Conservation (phyloP, 2,888 invertebrate genomes). For the Stomorhina lunata region DNA sequence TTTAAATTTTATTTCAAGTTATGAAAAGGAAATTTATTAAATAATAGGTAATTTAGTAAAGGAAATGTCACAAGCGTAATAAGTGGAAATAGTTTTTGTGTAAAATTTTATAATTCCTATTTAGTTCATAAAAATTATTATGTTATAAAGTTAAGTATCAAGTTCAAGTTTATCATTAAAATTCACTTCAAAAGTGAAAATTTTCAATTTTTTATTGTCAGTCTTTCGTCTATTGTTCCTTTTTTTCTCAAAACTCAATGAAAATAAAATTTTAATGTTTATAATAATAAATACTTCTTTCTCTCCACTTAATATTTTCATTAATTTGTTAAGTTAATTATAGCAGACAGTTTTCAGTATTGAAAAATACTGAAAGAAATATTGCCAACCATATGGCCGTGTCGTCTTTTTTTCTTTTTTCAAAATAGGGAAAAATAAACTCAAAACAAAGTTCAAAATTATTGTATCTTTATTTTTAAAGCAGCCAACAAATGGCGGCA, state of each 20-base stretch:
- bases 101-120: no score
- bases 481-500: constrained; percentile 46
- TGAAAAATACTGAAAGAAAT: constrained; percentile 39
- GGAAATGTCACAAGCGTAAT: no score
- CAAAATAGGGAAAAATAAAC: not conserved
- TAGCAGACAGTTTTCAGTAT: constrained; percentile 14
- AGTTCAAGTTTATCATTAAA: constrained; percentile 51
- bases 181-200: not conserved
- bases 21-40: not conserved
- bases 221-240: not conserved
- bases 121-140: no score
- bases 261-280: constrained; percentile 3
- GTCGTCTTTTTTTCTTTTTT: not conserved
- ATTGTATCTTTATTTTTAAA: constrained; percentile 48
- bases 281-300: not conserved
- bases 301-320: constrained; percentile 36
- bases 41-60: not conserved
- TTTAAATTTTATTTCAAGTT: not conserved
- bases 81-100: no score
- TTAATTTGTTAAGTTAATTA: constrained; percentile 52
- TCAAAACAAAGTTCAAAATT: constrained; percentile 44
- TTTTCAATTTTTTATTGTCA: not conserved
- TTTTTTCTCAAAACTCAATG: not conserved
- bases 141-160: not conserved
- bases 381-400: constrained; percentile 42